These are phyloP conservation scores for Mythimna albipuncta DNA, from an alignment of 2,888 invertebrate genomes.

Conservation along the genomic window DNA sequence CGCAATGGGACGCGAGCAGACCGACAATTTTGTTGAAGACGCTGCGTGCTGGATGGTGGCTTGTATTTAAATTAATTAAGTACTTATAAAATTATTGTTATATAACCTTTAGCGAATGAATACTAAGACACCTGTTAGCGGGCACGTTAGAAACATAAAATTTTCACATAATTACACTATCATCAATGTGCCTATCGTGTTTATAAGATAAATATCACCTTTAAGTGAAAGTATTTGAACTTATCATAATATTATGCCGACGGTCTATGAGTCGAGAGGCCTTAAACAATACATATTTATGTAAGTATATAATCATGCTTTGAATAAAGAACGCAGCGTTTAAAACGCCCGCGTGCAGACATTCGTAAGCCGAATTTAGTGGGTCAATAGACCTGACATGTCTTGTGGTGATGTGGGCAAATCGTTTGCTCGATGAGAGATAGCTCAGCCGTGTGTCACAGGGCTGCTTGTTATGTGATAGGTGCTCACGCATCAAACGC, in stretches of 20 bases:
- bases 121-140: background rate
- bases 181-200: background rate
- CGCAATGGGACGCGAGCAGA: slow-evolving; percentile 56
- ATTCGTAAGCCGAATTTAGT: slow-evolving; percentile 30
- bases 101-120: slow-evolving; percentile 11
- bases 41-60: slow-evolving; percentile 16
- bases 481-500: no score
- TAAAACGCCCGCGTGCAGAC: slow-evolving; percentile 15
- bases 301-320: background rate
- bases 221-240: background rate
- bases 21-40: slow-evolving; percentile 40
- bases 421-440: slow-evolving; percentile 42
- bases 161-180: background rate
- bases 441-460: slow-evolving; percentile 25
- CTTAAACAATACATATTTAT: background rate
- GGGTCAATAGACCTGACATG: slow-evolving; percentile 50
- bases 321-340: slow-evolving; percentile 31
- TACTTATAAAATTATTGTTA: slow-evolving; percentile 19
- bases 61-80: slow-evolving; percentile 38
- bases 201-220: background rate
- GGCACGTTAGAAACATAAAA: background rate
- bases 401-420: slow-evolving; percentile 36
- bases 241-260: background rate
- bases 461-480: slow-evolving; percentile 12
- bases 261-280: background rate